phyloP scores from a whole-genome alignment of 2,797 vertebrate species.

The Gallinago stenura region DNA sequence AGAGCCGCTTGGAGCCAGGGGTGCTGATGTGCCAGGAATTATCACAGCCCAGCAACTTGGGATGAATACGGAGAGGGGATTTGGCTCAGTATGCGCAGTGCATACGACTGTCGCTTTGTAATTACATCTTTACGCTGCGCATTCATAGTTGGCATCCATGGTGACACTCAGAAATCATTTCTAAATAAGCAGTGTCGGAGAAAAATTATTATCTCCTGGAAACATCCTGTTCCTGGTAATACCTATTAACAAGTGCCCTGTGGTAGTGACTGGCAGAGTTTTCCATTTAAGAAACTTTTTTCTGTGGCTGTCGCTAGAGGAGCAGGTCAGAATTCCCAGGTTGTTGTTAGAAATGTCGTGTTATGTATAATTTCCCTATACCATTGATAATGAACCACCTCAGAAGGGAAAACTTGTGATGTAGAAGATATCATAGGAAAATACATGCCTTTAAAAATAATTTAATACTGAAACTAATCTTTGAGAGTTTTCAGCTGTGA shows the following conservation, averaged over 20 bases:
- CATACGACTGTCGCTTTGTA: not conserved
- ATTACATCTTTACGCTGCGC: not conserved
- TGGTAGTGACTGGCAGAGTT: not conserved
- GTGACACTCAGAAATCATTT: slow-evolving; percentile 32
- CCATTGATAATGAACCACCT: not conserved
- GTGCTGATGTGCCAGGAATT: not conserved
- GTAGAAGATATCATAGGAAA: not conserved
- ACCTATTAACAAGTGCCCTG: not conserved
- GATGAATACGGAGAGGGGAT: not conserved
- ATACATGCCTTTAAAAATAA: not conserved
- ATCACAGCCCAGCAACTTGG: not conserved
- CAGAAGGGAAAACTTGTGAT: not conserved
- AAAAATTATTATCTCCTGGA: slow-evolving; percentile 12
- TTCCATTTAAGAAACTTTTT: slow-evolving; percentile 22
- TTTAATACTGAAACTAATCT: not conserved
- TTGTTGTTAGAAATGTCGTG: not conserved
- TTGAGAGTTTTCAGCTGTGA: not conserved
- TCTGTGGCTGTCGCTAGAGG: not conserved
- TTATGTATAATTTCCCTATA: not conserved
- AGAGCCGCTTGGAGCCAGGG: not conserved
- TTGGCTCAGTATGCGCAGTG: not conserved
- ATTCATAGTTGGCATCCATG: slow-evolving; percentile 22
- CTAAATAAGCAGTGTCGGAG: not conserved
- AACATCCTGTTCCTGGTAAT: not conserved
- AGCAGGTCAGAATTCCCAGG: slow-evolving; percentile 7